Evolutionary conservation across 2,113 vertebrate species (phyloP), one percentile per base, ranked within the genome.

Genomic region (Recurvirostra avosetta): DNA sequence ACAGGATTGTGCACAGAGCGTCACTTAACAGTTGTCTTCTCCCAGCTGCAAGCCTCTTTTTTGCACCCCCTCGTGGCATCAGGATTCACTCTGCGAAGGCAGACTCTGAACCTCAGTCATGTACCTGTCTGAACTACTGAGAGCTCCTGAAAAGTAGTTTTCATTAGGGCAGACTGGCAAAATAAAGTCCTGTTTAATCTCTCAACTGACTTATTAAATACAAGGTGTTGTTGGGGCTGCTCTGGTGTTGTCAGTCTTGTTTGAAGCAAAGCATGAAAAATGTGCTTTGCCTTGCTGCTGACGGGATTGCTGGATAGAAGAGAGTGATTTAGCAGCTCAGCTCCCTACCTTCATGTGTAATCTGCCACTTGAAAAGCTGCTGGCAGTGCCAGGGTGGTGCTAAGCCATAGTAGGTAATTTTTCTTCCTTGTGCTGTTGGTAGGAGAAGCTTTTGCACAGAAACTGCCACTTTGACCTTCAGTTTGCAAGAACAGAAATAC

Each of bases 291-390:
- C 40, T 94, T 86, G 79, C 66, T 79, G 86, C 89, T 83, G 83
- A 26, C 0, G 3, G 62, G 58, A 14, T 23, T 89, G 79, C 30
- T 86, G 91, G 38, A 38, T 74, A 53, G 83, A 56, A 73, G 45
- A 76, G 49, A 45, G 29, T 74, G 77, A 84, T 88, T 58, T 49
- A 80, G 26, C 5, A 0, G 22, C 59, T 80, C 1, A 0, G 40
- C 79, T 92, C 59, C 53, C 41, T 56, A 20, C 53, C 45, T 86
- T 83, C 25, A 1, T 8, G 25, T 43, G 75, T 67, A 32, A 86
- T 71, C 55, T 91, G 63, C 86, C 76, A 38, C 83, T 91, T 81
- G 91, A 45, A 95, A 83, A 91, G 82, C 63, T 80, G 83, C 63
- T 88, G 75, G 50, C 73, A 86, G 72, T 71, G 65, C 55, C 72